Percentiles rank a stretch among this genome's conserved stretches.
Conservation (phyloP, 92 coral and sea anemone genomes). For the Diadumene lineata region DNA sequence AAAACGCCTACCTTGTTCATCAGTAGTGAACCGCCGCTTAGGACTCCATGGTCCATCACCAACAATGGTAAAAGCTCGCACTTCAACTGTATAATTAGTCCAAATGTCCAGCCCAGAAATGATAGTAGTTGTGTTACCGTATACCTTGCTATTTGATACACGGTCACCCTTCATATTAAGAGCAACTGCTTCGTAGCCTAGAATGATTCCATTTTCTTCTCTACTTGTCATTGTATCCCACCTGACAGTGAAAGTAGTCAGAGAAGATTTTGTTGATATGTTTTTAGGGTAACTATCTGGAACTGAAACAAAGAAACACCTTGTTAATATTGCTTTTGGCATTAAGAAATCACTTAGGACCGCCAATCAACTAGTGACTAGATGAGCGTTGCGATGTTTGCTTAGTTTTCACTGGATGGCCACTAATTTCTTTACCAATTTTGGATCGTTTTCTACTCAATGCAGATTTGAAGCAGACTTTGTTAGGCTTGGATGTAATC, state of each 20-base stretch:
- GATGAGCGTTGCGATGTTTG: no score
- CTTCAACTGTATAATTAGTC: constrained; percentile 54
- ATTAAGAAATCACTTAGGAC: neutral
- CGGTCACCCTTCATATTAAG: constrained; percentile 24
- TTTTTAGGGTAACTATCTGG: constrained; percentile 19
- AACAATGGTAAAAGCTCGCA: constrained; percentile 47
- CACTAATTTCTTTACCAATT: no score
- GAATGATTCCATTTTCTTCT: constrained; percentile 57
- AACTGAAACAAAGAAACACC: neutral
- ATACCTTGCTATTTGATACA: constrained; percentile 20
- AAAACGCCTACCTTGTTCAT: constrained; percentile 56
- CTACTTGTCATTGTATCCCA: constrained; percentile 28
- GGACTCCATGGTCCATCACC: constrained; percentile 63
- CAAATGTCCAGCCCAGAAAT: constrained; percentile 45
- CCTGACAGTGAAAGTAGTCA: constrained; percentile 11
- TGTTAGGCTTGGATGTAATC: no score
- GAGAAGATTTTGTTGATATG: constrained; percentile 7
- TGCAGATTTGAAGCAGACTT: no score
- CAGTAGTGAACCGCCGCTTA: constrained; percentile 29
- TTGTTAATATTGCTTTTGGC: no score
- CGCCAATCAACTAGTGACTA: no score
- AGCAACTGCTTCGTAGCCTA: constrained; percentile 37
- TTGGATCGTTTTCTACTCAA: no score
- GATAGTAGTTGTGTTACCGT: neutral
- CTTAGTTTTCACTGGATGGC: no score